Evolutionary conservation across 1,140 invertebrate species (phyloP), one percentile per base, ranked within the genome.

Genomic region (Carcinoscorpius rotundicauda): DNA sequence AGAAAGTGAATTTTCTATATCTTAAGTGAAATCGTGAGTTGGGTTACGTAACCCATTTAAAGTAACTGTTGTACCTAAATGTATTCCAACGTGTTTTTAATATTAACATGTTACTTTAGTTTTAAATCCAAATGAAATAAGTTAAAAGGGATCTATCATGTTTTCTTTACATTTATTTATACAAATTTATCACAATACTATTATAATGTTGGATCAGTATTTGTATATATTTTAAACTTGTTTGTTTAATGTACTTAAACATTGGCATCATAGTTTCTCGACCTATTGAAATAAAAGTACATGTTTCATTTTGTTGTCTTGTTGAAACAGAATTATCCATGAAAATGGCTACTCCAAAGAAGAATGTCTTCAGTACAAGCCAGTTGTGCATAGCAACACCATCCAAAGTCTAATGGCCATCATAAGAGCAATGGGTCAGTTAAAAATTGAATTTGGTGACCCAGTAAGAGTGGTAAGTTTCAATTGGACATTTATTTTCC

Each of bases 301-400:
- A 29, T 1, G 2, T 29, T 29, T 29, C 29, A 29, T 29, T 29
- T 29, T 29, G 29, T 29, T 29, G 0, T 29, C 0, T 29, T 29
- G 29, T 29, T 29, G 29, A 29, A 29, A 6, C 52, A 80, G 78
- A 71, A 82, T 82, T 72, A 97, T 97, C 70, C 93, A 97, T 77
- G 91, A 95, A 78, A 88, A 88, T 64, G 94, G 93, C 53, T 97
- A 96, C 75, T 89, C 87, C 58, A 84, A 84, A 76, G 91, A 96
- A 79, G 94, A 97, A 82, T 93, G 92, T 78, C 84, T 91, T 75
- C 89, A 92, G 73, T 97, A 95, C 75, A 84, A 87, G 70, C 91
- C 91, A 6, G 93, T 97, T 58, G 93, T 97, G 9, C 66, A 73
- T 60, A 68, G 66, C 6, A 73, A 73, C 56, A 79, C 81, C 3